phyloP scores from a whole-genome alignment of 2,888 invertebrate genomes.

The Rhagonycha fulva region DNA sequence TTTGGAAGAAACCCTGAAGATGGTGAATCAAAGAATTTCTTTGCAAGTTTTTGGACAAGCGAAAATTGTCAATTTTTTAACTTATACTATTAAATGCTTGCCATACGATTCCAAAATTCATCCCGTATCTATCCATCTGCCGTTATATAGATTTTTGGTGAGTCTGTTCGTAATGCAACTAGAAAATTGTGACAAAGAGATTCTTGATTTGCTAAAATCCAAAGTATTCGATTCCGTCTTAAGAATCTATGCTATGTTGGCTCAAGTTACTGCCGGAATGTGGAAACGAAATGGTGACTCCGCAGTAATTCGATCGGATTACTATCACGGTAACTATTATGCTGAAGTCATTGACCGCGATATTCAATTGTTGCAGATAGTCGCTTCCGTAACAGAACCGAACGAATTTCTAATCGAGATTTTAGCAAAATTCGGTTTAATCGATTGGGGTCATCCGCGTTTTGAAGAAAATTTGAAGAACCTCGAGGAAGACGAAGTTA shows the following conservation, averaged over 20 bases:
- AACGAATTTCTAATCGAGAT: constrained; percentile 93
- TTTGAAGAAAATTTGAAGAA: constrained; percentile 64
- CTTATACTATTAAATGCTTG: constrained; percentile 78
- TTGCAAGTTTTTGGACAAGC: constrained; percentile 53
- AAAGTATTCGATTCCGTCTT: constrained; percentile 92
- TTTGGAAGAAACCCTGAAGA: constrained; percentile 73
- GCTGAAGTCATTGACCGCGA: constrained; percentile 95
- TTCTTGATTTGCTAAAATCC: constrained; percentile 68
- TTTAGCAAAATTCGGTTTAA: constrained; percentile 86
- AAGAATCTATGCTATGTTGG: constrained; percentile 83
- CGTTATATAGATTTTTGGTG: constrained; percentile 88
- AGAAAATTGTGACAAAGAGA: constrained; percentile 74
- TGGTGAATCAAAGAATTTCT: constrained; percentile 64
- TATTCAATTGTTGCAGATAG: constrained; percentile 84
- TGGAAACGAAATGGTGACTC: constrained; percentile 99
- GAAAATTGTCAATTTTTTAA: constrained; percentile 68
- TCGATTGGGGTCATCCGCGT: constrained; percentile 78
- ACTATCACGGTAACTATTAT: constrained; percentile 93
- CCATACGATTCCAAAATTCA: constrained; percentile 87
- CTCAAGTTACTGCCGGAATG: constrained; percentile 92
- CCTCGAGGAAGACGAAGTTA: constrained; percentile 80
- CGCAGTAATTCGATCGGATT: constrained; percentile 92
- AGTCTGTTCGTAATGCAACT: constrained; percentile 80
- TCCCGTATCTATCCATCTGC: constrained; percentile 93
- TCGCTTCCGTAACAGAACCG: constrained; percentile 83